A percentile compares a stretch with the other conserved stretches of the same genome.
These are phyloP conservation scores for Hemibagrus wyckioides DNA, from an alignment of 2,113 vertebrate genomes.

Conservation along the genomic window DNA sequence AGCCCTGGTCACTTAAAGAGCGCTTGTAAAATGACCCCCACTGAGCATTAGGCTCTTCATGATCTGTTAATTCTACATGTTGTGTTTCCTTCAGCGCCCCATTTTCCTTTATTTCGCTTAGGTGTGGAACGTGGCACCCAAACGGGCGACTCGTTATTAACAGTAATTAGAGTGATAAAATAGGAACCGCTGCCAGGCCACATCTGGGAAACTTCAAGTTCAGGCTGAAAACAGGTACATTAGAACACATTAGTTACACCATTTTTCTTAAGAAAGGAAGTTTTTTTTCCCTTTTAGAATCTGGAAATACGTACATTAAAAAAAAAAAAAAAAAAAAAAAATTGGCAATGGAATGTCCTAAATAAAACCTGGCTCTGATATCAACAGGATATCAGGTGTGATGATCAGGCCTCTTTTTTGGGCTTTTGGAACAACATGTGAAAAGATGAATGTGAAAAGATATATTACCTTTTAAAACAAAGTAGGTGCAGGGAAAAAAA, in stretches of 20 bases:
- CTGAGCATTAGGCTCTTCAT: conserved; percentile 67
- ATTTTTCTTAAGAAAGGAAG: conserved; percentile 1
- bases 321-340: not conserved
- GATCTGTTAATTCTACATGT: conserved; percentile 63
- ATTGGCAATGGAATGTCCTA: not conserved
- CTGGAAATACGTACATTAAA: not conserved
- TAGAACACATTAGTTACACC: conserved; percentile 14
- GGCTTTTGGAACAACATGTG: not conserved
- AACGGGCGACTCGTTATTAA: conserved; percentile 61
- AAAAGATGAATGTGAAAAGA: conserved; percentile 29
- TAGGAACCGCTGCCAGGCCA: conserved; percentile 62
- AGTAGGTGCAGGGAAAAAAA: not conserved
- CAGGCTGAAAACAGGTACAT: conserved; percentile 25
- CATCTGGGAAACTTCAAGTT: conserved; percentile 64
- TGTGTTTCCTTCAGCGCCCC: conserved; percentile 33
- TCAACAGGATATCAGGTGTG: conserved; percentile 11
- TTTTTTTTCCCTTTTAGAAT: not conserved
- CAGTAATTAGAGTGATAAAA: conserved; percentile 74
- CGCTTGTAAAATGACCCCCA: conserved; percentile 72
- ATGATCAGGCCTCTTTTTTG: not conserved
- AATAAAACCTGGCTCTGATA: not conserved
- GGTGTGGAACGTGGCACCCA: conserved; percentile 59
- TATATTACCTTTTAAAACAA: conserved; percentile 30
- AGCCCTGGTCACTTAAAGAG: conserved; percentile 73
- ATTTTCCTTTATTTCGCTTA: conserved; percentile 8